Base-by-base conservation (phyloP, 2,113 vertebrate genomes). In the Cheirogaleus medius region DNA sequence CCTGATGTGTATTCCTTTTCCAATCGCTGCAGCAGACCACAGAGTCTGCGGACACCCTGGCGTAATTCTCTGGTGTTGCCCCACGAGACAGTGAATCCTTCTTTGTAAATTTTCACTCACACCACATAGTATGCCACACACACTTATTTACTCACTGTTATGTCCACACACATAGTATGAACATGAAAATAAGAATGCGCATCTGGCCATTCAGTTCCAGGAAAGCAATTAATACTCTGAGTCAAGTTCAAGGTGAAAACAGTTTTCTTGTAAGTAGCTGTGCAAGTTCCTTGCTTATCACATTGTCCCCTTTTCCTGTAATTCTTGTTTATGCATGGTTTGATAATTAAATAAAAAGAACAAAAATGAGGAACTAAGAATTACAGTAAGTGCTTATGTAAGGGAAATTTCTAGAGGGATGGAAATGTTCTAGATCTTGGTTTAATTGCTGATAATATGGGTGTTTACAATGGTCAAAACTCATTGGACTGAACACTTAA, bases 201-300 rank as follows among this genome's bases (percentile, higher is more conserved):
- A 64, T 29, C 68, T 78, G 69, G 52, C 34, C 14, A 15, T 13
- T 80, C 71, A n/a, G 21, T 63, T 69, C 39, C 63, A 90, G 78
- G 12, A 87, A 92, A 92, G 56, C 32, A 77, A 76, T 52, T 54
- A 63, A 87, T 25, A 47, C 11, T 44, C 8, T 42, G 64, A 56
- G 64, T 49, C 37, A 29, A 96, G 56, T 90, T 96, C 86, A 83
- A 93, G 80, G 63, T n/a, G 23, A 54, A 87, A 44, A 96, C 18
- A 66, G 14, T 18, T 37, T 89, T 68, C 34, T 27, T 83, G 13
- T 63, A 63, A 54, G 68, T 71, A 58, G 71, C 1, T 7, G 49
- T 25, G 21, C 37, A 63, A 68, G 71, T 27, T 92, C 77, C 81
- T 87, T 90, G n/a, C 56, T 87, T 42, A 34, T 47, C 49, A 68